Conservation (phyloP, 2,113 vertebrate genomes). For the Hiodon alosoides region DNA sequence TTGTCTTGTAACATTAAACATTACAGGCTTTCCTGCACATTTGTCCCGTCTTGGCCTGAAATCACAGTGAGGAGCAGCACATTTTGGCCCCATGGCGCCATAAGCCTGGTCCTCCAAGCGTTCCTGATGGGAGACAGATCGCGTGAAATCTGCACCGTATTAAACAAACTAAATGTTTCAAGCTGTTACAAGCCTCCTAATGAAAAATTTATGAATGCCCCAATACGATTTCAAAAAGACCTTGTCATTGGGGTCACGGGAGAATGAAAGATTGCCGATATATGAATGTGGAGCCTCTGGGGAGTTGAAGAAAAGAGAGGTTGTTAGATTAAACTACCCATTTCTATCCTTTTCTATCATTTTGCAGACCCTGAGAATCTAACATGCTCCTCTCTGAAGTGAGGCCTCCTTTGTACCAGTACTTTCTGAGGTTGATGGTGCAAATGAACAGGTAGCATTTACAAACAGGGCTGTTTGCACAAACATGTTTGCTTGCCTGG, state of each 20-base stretch:
- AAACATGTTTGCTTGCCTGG: slow-evolving; percentile 30
- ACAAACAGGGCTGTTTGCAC: slow-evolving; percentile 32
- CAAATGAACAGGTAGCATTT: slow-evolving; percentile 27
- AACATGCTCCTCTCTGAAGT: neutral
- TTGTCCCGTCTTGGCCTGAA: slow-evolving; percentile 45
- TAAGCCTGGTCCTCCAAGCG: slow-evolving; percentile 31
- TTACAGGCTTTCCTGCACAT: slow-evolving; percentile 39
- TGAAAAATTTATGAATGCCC: slow-evolving; percentile 69
- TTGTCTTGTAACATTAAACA: neutral
- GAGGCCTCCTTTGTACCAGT: neutral
- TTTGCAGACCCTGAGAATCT: neutral
- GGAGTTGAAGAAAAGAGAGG: slow-evolving; percentile 15
- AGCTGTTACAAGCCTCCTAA: slow-evolving; percentile 66
- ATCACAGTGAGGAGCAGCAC: slow-evolving; percentile 54
- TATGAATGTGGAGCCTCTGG: slow-evolving; percentile 33
- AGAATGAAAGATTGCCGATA: slow-evolving; percentile 37
- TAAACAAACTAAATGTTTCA: slow-evolving; percentile 72
- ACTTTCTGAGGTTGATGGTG: neutral
- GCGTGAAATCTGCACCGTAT: slow-evolving; percentile 56
- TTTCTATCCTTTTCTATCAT: slow-evolving; percentile 41
- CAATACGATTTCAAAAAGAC: slow-evolving; percentile 70
- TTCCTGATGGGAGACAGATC: slow-evolving; percentile 55
- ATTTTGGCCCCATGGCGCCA: slow-evolving; percentile 32
- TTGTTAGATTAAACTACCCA: slow-evolving; percentile 33
- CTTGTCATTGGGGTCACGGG: slow-evolving; percentile 54